These are phyloP conservation scores for Drosophila novamexicana DNA, from an alignment of 1,140 invertebrate genomes.

Conservation along the genomic window DNA sequence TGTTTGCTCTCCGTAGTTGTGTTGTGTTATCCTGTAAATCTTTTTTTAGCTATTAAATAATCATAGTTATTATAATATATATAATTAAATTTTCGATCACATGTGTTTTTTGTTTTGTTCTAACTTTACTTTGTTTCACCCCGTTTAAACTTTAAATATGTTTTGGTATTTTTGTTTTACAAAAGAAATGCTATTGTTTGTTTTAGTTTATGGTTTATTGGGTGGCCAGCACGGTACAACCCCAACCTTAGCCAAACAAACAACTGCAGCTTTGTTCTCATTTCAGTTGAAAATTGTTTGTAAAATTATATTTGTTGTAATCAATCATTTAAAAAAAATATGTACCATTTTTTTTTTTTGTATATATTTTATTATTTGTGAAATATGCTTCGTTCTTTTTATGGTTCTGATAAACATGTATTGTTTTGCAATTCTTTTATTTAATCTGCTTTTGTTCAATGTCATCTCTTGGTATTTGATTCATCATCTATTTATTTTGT, in stretches of 20 bases:
- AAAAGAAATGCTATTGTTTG: constrained; percentile 15
- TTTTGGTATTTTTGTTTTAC: constrained; percentile 33
- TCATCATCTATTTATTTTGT: constrained; percentile 46
- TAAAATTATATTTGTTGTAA: constrained; percentile 4
- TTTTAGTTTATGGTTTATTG: constrained; percentile 16
- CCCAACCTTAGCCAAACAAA: neutral
- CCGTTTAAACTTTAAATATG: constrained; percentile 50
- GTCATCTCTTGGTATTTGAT: constrained; percentile 24
- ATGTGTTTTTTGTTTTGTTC: constrained; percentile 63
- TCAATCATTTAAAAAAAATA: constrained; percentile 28
- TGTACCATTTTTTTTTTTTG: neutral
- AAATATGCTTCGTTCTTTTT: constrained; percentile 25
- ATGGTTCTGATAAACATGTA: constrained; percentile 30
- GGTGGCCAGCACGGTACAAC: neutral
- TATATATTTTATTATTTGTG: constrained; percentile 2
- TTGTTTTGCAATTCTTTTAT: constrained; percentile 36
- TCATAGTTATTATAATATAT: constrained; percentile 62
- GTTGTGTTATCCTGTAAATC: constrained; percentile 43
- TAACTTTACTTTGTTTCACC: constrained; percentile 40
- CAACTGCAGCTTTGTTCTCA: constrained; percentile 13
- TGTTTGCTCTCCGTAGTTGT: constrained; percentile 21
- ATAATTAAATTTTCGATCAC: constrained; percentile 80
- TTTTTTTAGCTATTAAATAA: constrained; percentile 64
- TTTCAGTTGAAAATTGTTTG: constrained; percentile 25
- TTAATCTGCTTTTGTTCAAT: constrained; percentile 22